phyloP scores from a whole-genome alignment of 2,888 invertebrate genomes.

The Pseudeuparius sepicola region DNA sequence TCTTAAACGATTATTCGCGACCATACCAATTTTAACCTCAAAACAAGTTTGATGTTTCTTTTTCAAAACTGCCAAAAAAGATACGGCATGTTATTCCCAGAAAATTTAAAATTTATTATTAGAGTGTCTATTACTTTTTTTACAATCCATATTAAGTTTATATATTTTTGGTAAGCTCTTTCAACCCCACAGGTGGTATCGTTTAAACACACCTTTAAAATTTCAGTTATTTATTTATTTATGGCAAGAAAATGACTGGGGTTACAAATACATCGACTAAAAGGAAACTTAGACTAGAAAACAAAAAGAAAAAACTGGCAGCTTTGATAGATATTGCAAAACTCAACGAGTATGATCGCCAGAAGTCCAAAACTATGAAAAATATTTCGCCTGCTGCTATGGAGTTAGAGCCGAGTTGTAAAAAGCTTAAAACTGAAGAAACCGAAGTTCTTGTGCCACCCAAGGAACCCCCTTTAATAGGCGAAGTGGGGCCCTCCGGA shows the following conservation, averaged over 20 bases:
- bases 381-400: conserved; percentile 14
- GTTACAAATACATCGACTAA: conserved; percentile 37
- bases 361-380: conserved; percentile 27
- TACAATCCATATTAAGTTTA: conserved; percentile 23
- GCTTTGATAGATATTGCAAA: conserved; percentile 50
- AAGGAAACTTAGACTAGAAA: conserved; percentile 46
- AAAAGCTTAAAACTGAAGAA: conserved; percentile 27
- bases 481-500: conserved; percentile 22
- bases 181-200: not conserved
- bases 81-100: conserved; percentile 28
- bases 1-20: too few relatives aligned
- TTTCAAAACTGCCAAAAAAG: conserved; percentile 19
- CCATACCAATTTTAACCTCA: too few relatives aligned
- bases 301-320: conserved; percentile 53
- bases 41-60: conserved; percentile 1
- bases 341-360: conserved; percentile 50
- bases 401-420: conserved; percentile 26
- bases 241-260: conserved; percentile 37
- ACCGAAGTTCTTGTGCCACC: too few relatives aligned
- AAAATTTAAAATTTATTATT: conserved; percentile 28
- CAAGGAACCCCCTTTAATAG: not conserved
- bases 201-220: conserved; percentile 6
- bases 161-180: conserved; percentile 23
- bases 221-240: conserved; percentile 24
- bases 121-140: conserved; percentile 26